Conservation (phyloP, 2,113 vertebrate species). For the Grammomys surdaster region DNA sequence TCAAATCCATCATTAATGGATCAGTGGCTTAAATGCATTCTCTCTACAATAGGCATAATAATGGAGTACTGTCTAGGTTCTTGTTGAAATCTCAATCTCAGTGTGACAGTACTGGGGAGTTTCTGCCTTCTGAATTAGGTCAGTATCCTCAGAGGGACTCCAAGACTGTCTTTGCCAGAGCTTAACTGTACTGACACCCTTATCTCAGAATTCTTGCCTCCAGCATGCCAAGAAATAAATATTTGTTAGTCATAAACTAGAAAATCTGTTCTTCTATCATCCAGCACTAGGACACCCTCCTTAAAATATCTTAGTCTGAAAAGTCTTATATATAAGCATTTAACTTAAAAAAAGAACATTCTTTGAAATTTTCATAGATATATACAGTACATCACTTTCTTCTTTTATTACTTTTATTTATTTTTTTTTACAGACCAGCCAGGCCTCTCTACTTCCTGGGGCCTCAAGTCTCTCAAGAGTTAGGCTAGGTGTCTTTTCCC, state of each 20-base stretch:
- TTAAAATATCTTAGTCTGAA: neutral
- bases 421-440: no score
- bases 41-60: neutral
- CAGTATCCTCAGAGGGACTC: neutral
- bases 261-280: neutral
- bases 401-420: no score
- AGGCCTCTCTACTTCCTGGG: no score
- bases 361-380: neutral
- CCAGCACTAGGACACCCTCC: neutral
- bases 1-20: neutral
- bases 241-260: neutral
- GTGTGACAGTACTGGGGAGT: neutral
- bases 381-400: neutral
- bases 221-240: neutral
- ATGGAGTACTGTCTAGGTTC: neutral
- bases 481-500: no score
- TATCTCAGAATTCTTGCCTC: neutral
- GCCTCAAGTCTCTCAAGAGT: no score
- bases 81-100: neutral
- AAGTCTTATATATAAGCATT: neutral
- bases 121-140: neutral
- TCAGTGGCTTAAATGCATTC: neutral
- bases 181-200: neutral
- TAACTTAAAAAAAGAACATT: neutral
- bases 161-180: neutral